Conservation (phyloP, 2,113 vertebrate species). For the Dipodomys spectabilis region DNA sequence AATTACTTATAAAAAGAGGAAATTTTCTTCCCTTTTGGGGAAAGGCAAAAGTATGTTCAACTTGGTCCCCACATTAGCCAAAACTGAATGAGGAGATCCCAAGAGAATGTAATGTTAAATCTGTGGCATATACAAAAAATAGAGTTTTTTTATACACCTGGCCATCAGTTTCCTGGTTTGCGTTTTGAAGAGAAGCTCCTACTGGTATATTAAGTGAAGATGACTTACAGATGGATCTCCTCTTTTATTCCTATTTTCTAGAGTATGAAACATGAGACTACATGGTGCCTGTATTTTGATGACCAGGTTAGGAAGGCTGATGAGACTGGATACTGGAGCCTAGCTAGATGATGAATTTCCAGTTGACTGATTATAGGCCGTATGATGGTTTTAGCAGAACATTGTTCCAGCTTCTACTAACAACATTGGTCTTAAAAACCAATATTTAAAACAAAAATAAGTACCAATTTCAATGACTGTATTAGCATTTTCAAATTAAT, state of each 20-base stretch:
- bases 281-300: not conserved
- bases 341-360: not conserved
- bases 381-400: not conserved
- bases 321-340: not conserved
- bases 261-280: not conserved
- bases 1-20: not conserved
- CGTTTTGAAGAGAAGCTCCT: not conserved
- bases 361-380: not conserved
- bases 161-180: not conserved
- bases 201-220: not conserved
- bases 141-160: not conserved
- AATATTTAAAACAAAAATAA: not conserved
- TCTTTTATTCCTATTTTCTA: not conserved
- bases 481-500: slow-evolving; percentile 5
- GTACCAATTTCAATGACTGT: not conserved
- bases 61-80: not conserved
- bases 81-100: not conserved
- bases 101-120: not conserved
- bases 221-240: not conserved
- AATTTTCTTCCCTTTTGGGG: not conserved
- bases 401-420: not conserved
- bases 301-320: not conserved
- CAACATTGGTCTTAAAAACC: not conserved
- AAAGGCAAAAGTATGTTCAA: not conserved
- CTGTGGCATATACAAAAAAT: not conserved